Percentiles rank a stretch among this genome's conserved stretches.
Evolutionary conservation across 2,888 invertebrate species (phyloP).

Genomic region (Dryomyza anilis): DNA sequence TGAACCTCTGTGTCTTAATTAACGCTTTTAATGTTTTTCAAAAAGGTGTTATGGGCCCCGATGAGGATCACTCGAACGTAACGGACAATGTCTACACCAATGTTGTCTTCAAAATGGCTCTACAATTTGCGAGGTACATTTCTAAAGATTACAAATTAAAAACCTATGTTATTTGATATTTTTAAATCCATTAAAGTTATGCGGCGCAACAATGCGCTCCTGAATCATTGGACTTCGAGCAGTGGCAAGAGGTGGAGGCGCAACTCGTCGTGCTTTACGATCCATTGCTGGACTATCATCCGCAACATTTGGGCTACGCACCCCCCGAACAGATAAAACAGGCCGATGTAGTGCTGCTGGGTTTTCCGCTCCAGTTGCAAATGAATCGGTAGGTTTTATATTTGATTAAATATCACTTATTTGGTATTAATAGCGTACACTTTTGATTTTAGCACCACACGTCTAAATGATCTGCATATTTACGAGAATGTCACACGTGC

Average conservation of each 20-base stretch:
- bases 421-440: too few relatives aligned
- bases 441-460: conserved; percentile 45
- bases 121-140: conserved; percentile 64
- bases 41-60: conserved; percentile 69
- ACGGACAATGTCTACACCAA: conserved; percentile 68
- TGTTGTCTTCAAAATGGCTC: conserved; percentile 65
- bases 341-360: conserved; percentile 67
- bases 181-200: neutral
- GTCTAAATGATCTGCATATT: conserved; percentile 64
- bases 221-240: neutral
- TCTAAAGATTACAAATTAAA: conserved; percentile 47
- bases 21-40: too few relatives aligned
- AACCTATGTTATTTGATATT: neutral
- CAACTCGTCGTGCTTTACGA: conserved; percentile 65
- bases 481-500: conserved; percentile 65
- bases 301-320: conserved; percentile 64
- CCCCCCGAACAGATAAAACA: conserved; percentile 64
- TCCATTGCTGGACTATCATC: conserved; percentile 64
- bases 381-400: conserved; percentile 61
- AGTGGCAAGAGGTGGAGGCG: conserved; percentile 62
- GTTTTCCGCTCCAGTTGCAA: conserved; percentile 65
- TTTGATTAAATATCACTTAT: too few relatives aligned
- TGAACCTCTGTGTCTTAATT: too few relatives aligned
- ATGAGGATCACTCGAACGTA: conserved; percentile 67
- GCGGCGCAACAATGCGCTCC: neutral